Percentiles rank a stretch among this genome's conserved stretches.
Evolutionary conservation across 2,797 vertebrate species (phyloP).

Genomic region (Rhodeus uyekii): DNA sequence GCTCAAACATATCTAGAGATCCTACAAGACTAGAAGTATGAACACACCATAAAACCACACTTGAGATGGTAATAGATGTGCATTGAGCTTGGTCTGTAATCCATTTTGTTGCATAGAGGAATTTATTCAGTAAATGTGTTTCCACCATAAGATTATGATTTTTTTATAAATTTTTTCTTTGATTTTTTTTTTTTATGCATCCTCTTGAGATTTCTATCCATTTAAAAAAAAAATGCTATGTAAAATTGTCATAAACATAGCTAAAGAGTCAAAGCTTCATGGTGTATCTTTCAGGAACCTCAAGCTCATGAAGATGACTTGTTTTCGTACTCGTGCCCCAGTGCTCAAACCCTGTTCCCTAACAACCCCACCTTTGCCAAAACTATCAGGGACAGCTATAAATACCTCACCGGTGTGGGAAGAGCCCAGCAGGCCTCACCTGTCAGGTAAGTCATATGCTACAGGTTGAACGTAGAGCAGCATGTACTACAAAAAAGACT

Average conservation of each 20-base stretch:
- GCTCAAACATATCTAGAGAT: no score
- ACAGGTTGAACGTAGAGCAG: neutral
- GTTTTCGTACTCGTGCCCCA: constrained; percentile 82
- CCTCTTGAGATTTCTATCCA: no score
- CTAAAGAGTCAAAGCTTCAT: neutral
- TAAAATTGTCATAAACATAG: no score
- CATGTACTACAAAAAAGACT: neutral
- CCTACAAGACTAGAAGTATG: no score
- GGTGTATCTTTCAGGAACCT: constrained; percentile 61
- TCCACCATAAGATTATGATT: no score
- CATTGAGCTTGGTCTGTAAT: no score
- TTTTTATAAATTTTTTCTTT: no score
- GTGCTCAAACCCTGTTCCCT: constrained; percentile 80
- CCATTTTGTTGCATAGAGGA: neutral
- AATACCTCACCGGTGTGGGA: constrained; percentile 82
- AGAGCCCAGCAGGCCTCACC: constrained; percentile 69
- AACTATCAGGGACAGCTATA: constrained; percentile 81
- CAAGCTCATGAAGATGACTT: constrained; percentile 69
- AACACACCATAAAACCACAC: no score
- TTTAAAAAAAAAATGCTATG: no score
- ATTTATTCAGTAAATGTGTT: neutral
- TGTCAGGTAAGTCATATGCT: constrained; percentile 67
- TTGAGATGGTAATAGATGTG: no score
- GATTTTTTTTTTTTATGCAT: no score
- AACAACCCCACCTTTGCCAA: constrained; percentile 84